These are phyloP conservation scores for Cyclophora punctaria DNA, from an alignment of 2,888 invertebrate genomes.

Conservation along the genomic window DNA sequence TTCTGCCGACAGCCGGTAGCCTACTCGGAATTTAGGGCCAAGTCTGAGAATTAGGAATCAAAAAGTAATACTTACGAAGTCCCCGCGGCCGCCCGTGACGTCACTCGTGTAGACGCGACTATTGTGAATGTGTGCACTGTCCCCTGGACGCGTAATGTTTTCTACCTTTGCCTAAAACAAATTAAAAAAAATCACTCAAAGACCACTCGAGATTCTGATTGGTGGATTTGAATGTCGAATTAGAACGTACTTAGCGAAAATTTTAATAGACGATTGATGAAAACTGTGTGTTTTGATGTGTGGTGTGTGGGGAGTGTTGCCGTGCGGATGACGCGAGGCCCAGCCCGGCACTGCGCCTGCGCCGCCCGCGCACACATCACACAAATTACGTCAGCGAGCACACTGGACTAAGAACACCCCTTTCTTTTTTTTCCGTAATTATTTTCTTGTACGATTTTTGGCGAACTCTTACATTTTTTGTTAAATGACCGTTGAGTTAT, in stretches of 20 bases:
- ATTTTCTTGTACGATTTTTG: conserved; percentile 67
- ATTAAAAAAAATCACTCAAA: conserved; percentile 11
- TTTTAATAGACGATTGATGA: conserved; percentile 9
- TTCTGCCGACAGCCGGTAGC: neutral
- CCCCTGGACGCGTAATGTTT: conserved; percentile 12
- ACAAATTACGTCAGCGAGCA: conserved; percentile 61
- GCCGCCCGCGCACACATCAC: conserved; percentile 38
- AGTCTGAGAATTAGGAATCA: conserved; percentile 19
- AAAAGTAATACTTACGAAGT: conserved; percentile 43
- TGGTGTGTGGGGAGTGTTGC: conserved; percentile 23
- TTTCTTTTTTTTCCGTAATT: conserved; percentile 69
- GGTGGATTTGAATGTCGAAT: conserved; percentile 11
- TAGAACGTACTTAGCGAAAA: conserved; percentile 15
- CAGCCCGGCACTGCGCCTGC: conserved; percentile 51
- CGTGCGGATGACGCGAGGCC: conserved; percentile 62
- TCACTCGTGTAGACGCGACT: conserved; percentile 48
- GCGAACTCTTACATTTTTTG: conserved; percentile 26
- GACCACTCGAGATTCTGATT: conserved; percentile 10
- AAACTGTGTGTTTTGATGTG: conserved; percentile 4
- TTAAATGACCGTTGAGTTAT: conserved; percentile 19
- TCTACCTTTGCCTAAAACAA: conserved; percentile 15
- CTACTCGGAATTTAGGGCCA: conserved; percentile 12
- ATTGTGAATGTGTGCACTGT: conserved; percentile 22
- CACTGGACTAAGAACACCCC: conserved; percentile 58
- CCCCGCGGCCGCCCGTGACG: conserved; percentile 48